Conservation (phyloP, 2,113 vertebrate genomes). For the Poicephalus gulielmi region DNA sequence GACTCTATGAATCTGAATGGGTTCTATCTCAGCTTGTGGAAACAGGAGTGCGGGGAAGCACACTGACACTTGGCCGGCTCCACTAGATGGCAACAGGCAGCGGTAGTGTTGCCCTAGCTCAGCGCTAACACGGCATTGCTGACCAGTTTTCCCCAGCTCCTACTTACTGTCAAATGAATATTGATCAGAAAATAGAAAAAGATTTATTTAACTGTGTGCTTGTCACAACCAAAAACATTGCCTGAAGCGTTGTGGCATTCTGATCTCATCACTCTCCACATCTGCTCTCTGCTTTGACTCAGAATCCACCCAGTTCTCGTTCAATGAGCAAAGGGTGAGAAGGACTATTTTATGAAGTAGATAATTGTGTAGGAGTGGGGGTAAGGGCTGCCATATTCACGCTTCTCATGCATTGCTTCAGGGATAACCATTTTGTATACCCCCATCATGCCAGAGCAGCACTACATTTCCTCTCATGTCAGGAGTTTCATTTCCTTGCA, state of each 20-base stretch:
- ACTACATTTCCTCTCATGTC: background rate
- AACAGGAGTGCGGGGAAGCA: accelerated
- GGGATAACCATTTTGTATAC: background rate
- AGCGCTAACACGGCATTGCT: background rate
- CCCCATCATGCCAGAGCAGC: background rate
- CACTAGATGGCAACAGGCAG: background rate
- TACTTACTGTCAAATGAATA: background rate
- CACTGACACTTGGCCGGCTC: background rate
- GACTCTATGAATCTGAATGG: background rate
- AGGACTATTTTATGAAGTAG: background rate
- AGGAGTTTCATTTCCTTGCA: background rate
- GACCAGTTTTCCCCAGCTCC: background rate
- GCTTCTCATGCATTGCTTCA: background rate
- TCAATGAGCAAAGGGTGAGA: background rate
- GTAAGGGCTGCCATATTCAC: background rate
- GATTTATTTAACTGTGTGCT: background rate
- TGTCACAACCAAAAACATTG: background rate
- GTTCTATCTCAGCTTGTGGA: background rate
- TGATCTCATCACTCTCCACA: background rate
- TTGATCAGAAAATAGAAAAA: background rate
- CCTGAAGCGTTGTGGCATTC: accelerated
- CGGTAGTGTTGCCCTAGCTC: background rate
- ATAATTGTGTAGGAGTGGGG: background rate
- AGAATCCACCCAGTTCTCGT: background rate
- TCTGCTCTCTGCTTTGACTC: background rate